Percentiles rank a stretch among this genome's conserved stretches.
phyloP scores from a whole-genome alignment of 2,113 vertebrate species.

The Anolis carolinensis region DNA sequence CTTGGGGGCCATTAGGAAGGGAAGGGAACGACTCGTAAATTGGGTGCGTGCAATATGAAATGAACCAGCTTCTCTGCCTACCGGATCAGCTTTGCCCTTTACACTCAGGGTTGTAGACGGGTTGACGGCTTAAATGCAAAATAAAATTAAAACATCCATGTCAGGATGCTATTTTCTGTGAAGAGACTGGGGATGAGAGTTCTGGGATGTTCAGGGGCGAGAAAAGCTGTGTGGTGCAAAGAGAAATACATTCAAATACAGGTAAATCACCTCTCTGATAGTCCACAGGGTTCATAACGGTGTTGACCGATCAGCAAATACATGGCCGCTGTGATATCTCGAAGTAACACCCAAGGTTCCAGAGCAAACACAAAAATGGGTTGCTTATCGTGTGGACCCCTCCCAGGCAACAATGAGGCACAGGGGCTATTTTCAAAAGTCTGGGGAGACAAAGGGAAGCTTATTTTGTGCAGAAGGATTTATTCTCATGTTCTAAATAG shows the following conservation, averaged over 20 bases:
- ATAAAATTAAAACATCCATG: slow-evolving; percentile 2
- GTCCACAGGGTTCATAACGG: not conserved
- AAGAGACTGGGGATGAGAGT: not conserved
- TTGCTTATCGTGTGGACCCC: slow-evolving; percentile 5
- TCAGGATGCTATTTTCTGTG: not conserved
- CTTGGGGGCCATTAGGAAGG: no score
- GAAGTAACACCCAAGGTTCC: not conserved
- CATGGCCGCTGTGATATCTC: not conserved
- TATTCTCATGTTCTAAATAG: not conserved
- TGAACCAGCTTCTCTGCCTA: not conserved
- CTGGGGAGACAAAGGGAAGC: not conserved
- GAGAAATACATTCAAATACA: not conserved
- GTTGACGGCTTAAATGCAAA: not conserved
- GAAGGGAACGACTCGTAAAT: not conserved
- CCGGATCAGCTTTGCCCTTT: not conserved
- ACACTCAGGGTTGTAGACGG: not conserved
- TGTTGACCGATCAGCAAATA: not conserved
- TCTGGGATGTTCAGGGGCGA: not conserved
- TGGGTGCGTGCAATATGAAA: not conserved
- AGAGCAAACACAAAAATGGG: not conserved
- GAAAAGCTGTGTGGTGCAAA: not conserved
- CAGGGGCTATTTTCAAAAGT: not conserved
- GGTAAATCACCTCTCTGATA: not conserved
- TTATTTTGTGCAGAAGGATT: not conserved
- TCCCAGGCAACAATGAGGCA: not conserved